A percentile compares a stretch with the other conserved stretches of the same genome.
Evolutionary conservation across 2,113 vertebrate species (phyloP).

Genomic region (Odontesthes bonariensis): DNA sequence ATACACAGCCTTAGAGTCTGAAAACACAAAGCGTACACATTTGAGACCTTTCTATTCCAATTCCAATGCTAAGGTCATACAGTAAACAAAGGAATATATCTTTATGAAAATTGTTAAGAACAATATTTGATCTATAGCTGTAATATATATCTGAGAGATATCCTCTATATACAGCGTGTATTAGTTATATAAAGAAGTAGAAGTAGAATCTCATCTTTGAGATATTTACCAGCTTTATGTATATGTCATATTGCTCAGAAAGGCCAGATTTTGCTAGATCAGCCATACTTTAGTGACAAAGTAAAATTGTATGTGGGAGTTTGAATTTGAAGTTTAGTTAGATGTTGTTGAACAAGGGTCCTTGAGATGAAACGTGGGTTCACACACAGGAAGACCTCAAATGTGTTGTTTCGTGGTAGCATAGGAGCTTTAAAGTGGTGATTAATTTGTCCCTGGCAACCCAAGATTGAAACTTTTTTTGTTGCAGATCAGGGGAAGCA

Average conservation of each 20-base stretch:
- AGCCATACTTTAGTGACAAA: background rate
- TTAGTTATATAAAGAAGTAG: background rate
- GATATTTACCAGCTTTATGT: background rate
- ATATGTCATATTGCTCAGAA: background rate
- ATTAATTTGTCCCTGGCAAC: background rate
- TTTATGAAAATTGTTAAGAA: too few relatives aligned
- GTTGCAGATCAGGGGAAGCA: background rate
- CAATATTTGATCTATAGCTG: background rate
- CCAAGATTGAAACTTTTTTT: background rate
- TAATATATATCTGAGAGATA: background rate
- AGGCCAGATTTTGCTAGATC: background rate
- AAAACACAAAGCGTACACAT: too few relatives aligned
- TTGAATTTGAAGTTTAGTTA: background rate
- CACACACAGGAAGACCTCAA: background rate
- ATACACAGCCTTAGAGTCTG: too few relatives aligned
- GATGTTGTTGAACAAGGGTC: constrained; percentile 10
- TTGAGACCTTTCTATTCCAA: too few relatives aligned
- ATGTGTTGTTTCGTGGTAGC: background rate
- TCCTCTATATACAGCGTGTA: too few relatives aligned
- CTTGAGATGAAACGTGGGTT: constrained; percentile 22
- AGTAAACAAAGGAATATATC: too few relatives aligned
- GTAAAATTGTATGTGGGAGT: background rate
- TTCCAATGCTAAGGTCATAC: too few relatives aligned
- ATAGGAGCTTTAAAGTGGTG: background rate
- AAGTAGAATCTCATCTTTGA: background rate